Conservation (phyloP, 2,888 invertebrate genomes). For the Adela reaumurella region DNA sequence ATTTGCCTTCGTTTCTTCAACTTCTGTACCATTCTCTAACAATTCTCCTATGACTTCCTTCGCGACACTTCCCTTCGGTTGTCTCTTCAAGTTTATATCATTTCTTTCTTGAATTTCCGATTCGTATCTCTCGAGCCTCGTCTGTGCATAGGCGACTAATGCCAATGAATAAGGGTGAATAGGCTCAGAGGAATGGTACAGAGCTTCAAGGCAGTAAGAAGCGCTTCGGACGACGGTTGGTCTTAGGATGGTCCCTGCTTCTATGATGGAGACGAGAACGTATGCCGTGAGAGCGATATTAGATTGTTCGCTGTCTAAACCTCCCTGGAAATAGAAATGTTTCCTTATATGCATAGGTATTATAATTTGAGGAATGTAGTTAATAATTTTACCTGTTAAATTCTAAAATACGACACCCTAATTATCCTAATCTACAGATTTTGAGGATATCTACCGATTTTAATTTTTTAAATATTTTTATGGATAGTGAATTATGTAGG, state of each 20-base stretch:
- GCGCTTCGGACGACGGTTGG: conserved; percentile 49
- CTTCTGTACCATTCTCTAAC: no score
- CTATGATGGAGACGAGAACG: conserved; percentile 62
- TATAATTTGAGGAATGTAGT: no score
- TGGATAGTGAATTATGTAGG: no score
- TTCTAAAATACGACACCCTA: no score
- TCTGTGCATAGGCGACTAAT: conserved; percentile 29
- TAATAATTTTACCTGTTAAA: no score
- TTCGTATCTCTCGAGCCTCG: conserved; percentile 17
- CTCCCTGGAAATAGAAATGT: conserved; percentile 43
- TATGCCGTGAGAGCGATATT: conserved; percentile 67
- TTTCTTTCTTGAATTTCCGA: conserved; percentile 6
- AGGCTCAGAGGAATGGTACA: conserved; percentile 25
- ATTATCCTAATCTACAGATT: no score
- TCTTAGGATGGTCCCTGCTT: conserved; percentile 50
- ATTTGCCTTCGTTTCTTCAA: no score
- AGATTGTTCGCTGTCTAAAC: conserved; percentile 47
- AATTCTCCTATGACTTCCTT: no score
- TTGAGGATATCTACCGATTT: no score
- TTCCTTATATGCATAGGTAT: no score
- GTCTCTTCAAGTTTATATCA: conserved; percentile 5
- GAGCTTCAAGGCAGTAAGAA: conserved; percentile 56
- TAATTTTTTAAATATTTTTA: no score
- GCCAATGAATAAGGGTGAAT: conserved; percentile 27
- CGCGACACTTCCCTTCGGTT: conserved; percentile 7